phyloP scores from a whole-genome alignment of 2,888 invertebrate species.

The Mythimna lalbum region DNA sequence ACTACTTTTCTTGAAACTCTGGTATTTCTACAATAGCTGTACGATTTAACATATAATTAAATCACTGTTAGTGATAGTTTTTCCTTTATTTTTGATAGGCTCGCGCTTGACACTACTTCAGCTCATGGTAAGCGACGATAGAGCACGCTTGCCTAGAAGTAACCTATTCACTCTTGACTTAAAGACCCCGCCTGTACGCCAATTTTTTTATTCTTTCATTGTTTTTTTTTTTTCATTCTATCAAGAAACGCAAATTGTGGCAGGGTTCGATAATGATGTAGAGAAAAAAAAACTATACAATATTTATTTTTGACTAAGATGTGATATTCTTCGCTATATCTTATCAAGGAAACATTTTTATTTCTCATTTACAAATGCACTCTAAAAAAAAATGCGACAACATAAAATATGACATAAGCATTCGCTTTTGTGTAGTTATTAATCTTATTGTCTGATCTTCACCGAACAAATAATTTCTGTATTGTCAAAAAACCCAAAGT shows the following conservation, averaged over 20 bases:
- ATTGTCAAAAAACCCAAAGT: slow-evolving; percentile 54
- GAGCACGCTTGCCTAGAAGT: too few relatives aligned
- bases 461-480: slow-evolving; percentile 54
- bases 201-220: too few relatives aligned
- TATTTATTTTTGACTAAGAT: background rate
- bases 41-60: background rate
- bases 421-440: slow-evolving; percentile 37
- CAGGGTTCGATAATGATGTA: background rate
- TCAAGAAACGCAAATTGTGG: too few relatives aligned
- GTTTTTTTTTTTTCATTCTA: too few relatives aligned
- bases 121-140: too few relatives aligned
- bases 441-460: slow-evolving; percentile 56
- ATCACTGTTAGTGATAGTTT: background rate
- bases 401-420: slow-evolving; percentile 36
- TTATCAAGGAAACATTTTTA: background rate
- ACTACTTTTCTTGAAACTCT: background rate
- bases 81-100: too few relatives aligned
- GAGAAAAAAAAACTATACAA: background rate
- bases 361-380: background rate
- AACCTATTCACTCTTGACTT: too few relatives aligned
- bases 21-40: background rate
- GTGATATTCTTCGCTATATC: background rate
- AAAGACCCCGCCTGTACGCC: too few relatives aligned
- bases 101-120: too few relatives aligned
- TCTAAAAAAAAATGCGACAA: slow-evolving; percentile 22